Evolutionary conservation across 1,140 invertebrate genomes (phyloP).

Genomic region (Leptestheria dahalacensis): DNA sequence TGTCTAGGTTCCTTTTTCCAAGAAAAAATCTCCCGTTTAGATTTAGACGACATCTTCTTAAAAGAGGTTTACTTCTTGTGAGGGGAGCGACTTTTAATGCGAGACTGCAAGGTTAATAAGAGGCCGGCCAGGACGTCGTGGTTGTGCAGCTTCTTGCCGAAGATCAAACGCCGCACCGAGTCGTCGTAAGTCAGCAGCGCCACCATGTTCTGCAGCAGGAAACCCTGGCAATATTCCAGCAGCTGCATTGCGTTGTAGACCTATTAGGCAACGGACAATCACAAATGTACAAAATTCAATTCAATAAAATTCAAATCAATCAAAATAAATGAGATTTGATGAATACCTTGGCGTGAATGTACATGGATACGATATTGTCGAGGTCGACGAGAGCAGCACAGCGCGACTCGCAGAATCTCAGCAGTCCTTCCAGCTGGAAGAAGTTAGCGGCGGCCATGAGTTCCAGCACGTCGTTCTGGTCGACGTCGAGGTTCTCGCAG

Average conservation of each 20-base stretch:
- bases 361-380: constrained; percentile 80
- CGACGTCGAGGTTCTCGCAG: constrained; percentile 49
- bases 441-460: constrained; percentile 82
- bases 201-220: constrained; percentile 82
- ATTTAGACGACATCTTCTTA: too few species aligned
- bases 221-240: constrained; percentile 77
- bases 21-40: too few species aligned
- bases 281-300: not conserved
- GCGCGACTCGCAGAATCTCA: constrained; percentile 67
- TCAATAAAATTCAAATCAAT: constrained; percentile 12
- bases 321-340: constrained; percentile 2
- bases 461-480: constrained; percentile 64
- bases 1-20: too few species aligned
- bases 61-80: constrained; percentile 11
- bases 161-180: constrained; percentile 69
- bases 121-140: constrained; percentile 74
- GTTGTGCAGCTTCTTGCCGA: constrained; percentile 75
- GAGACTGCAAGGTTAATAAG: constrained; percentile 56
- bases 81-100: constrained; percentile 36
- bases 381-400: constrained; percentile 68
- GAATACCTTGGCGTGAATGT: constrained; percentile 75
- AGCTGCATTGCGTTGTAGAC: constrained; percentile 74
- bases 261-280: constrained; percentile 30
- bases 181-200: constrained; percentile 80
- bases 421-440: constrained; percentile 70